phyloP scores from a whole-genome alignment of 2,797 vertebrate species.

The Anabacerthia variegaticeps region DNA sequence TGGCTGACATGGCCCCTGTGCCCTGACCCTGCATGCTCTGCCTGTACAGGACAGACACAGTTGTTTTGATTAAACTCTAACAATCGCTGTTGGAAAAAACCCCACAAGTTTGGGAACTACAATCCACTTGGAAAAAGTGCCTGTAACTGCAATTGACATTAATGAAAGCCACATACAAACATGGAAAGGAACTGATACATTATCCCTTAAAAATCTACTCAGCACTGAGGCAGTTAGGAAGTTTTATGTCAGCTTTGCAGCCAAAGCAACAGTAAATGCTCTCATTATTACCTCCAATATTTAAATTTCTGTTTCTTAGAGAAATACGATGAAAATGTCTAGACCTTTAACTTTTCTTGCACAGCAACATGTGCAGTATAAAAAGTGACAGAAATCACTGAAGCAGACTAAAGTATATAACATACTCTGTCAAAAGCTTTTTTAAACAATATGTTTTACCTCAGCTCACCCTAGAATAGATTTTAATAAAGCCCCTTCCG shows the following conservation, averaged over 20 bases:
- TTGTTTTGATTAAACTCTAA: neutral
- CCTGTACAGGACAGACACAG: neutral
- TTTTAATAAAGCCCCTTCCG: conserved; percentile 63
- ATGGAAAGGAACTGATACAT: conserved; percentile 27
- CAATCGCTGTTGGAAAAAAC: neutral
- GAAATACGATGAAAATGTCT: conserved; percentile 68
- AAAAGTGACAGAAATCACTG: conserved; percentile 48
- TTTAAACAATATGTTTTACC: conserved; percentile 61
- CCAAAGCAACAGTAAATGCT: conserved; percentile 58
- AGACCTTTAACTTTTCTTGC: conserved; percentile 64
- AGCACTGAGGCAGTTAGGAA: conserved; percentile 23
- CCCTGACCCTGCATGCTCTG: accelerated
- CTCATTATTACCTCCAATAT: conserved; percentile 63
- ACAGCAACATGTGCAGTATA: conserved; percentile 58
- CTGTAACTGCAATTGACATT: neutral
- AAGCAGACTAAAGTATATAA: conserved; percentile 67
- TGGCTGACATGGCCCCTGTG: neutral
- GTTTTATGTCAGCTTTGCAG: conserved; percentile 60
- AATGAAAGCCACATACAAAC: conserved; percentile 44
- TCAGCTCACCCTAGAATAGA: conserved; percentile 55
- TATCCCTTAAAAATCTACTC: conserved; percentile 46
- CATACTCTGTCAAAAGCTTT: conserved; percentile 52
- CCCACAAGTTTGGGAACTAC: neutral
- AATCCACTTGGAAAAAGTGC: neutral
- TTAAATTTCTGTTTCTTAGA: conserved; percentile 64